Evolutionary conservation across 1,140 invertebrate genomes (phyloP), one percentile per base, ranked within the genome.

Genomic region (Zaprionus ghesquierei): DNA sequence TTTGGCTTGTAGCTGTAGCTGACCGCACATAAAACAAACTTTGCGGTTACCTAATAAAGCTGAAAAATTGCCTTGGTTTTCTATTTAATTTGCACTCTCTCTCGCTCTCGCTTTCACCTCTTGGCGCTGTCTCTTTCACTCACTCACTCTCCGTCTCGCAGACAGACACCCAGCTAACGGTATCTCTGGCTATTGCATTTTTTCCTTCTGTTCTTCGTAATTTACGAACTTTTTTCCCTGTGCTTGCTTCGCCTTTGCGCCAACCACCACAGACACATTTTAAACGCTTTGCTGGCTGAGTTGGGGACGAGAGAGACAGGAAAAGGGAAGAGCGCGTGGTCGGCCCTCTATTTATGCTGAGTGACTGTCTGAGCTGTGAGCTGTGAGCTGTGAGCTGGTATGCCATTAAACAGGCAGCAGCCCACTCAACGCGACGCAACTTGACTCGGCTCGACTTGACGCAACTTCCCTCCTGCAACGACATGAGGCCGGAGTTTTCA

Each of bases 1-100:
- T 23, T 33, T 63, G 41, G 41, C 41, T 46, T 46, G 41, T 79
- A 77, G 62, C 62, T 65, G 72, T 59, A 69, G 65, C 69, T 73
- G 44, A 73, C 77, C 69, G 73, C 79, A 77, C 65, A 81, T 81
- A 77, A 81, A 81, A 80, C 74, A 81, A 81, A 81, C 79, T 81
- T 81, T 81, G 79, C 70, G 78, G 79, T 77, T 77, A 81, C 75
- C 80, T 81, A 81, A 81, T 81, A 78, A 81, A 81, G 79, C 79
- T 81, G 79, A 81, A 81, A 81, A 81, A 81, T 79, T 80, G 74
- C 77, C 56, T 81, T 61, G 73, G 77, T 69, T 80, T 81, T 76
- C 64, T 79, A 79, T 81, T 81, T 79, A 79, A 79, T 81, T 79
- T 81, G 77, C 69, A 79, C 72, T 65, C 50, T n/a, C 66, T 35